Percentiles rank a stretch among this genome's conserved stretches.
Conservation (phyloP, 2,113 vertebrate species). For the Mugil cephalus region DNA sequence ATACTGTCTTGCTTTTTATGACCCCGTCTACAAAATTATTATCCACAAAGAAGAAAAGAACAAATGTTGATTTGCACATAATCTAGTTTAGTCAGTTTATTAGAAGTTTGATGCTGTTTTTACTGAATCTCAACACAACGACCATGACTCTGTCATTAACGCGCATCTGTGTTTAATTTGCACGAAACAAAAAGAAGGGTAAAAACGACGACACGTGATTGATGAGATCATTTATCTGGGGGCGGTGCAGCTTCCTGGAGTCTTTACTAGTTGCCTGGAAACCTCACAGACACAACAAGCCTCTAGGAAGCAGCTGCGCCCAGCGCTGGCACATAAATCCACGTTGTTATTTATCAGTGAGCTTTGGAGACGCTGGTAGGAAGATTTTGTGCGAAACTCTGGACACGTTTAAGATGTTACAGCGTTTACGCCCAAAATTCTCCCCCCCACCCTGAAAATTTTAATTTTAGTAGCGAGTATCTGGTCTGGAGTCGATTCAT, state of each 20-base stretch:
- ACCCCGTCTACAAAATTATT: not conserved
- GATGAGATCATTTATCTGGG: not conserved
- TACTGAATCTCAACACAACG: too few species aligned
- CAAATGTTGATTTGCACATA: too few species aligned
- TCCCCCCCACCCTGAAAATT: too few species aligned
- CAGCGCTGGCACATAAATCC: not conserved
- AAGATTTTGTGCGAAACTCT: not conserved
- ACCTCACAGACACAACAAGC: not conserved
- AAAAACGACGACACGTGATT: not conserved
- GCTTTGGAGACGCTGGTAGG: not conserved
- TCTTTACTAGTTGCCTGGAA: slow-evolving; percentile 3
- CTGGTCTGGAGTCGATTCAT: too few species aligned
- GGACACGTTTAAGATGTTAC: not conserved
- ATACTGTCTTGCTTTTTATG: too few species aligned
- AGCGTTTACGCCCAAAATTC: not conserved
- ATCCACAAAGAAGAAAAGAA: too few species aligned
- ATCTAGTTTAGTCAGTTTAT: too few species aligned
- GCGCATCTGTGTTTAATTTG: too few species aligned
- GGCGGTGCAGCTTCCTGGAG: not conserved
- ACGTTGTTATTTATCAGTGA: not conserved
- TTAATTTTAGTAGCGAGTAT: too few species aligned
- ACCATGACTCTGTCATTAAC: too few species aligned
- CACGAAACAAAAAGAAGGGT: not conserved
- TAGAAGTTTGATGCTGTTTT: too few species aligned
- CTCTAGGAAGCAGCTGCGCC: not conserved